Evolutionary conservation across 1,140 invertebrate species (phyloP).

Genomic region (Chrysoperla carnea): DNA sequence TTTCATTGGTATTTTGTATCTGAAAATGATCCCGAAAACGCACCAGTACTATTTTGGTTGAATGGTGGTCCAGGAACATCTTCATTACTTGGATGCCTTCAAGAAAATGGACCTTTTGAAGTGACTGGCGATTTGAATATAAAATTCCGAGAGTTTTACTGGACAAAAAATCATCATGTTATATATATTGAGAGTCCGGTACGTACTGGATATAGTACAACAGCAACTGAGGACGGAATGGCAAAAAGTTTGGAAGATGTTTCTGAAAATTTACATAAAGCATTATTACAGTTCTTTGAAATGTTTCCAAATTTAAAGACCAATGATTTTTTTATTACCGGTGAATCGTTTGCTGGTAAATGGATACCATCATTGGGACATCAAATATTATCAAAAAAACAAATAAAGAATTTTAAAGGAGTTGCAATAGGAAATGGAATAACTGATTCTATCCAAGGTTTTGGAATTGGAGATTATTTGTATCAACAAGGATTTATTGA

Average conservation of each 20-base stretch:
- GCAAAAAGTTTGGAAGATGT: conserved; percentile 44
- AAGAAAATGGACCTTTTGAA: conserved; percentile 62
- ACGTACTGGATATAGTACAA: conserved; percentile 63
- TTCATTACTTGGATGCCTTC: conserved; percentile 64
- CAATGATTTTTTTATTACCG: conserved; percentile 60
- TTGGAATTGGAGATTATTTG: conserved; percentile 63
- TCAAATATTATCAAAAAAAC: conserved; percentile 47
- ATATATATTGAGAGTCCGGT: conserved; percentile 81
- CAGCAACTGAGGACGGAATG: conserved; percentile 39
- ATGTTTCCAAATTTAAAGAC: conserved; percentile 45
- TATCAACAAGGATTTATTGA: conserved; percentile 68
- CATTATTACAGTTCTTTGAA: conserved; percentile 51
- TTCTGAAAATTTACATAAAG: conserved; percentile 43
- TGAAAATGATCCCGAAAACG: conserved; percentile 22
- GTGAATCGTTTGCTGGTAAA: conserved; percentile 77
- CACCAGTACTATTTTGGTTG: conserved; percentile 68
- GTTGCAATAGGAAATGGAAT: conserved; percentile 75
- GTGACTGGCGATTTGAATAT: conserved; percentile 31
- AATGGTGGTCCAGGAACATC: conserved; percentile 67
- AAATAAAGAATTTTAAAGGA: conserved; percentile 48
- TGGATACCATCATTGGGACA: conserved; percentile 63
- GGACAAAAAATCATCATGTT: conserved; percentile 54
- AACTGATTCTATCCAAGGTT: conserved; percentile 60
- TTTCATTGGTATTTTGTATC: conserved; percentile 86
- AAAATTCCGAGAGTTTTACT: conserved; percentile 47